Percentiles rank a stretch among this genome's conserved stretches.
phyloP scores from a whole-genome alignment of 2,797 vertebrate genomes.

The Thamnophis elegans region DNA sequence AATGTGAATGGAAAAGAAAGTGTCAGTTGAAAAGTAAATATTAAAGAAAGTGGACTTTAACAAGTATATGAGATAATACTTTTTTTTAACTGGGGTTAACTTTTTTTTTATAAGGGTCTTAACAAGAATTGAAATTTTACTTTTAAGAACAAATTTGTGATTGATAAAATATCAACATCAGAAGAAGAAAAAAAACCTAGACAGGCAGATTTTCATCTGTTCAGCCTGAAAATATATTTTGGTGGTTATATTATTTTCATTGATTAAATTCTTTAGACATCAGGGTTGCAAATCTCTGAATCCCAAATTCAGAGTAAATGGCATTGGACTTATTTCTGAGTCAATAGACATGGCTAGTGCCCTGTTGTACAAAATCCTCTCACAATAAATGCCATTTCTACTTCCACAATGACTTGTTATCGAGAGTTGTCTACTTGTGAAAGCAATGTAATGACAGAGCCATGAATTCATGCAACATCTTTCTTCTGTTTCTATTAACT shows the following conservation, averaged over 20 bases:
- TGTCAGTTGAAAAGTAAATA: neutral
- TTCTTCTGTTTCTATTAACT: neutral
- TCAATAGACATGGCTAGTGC: neutral
- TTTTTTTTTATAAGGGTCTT: neutral
- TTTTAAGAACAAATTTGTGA: neutral
- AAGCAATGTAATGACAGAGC: neutral
- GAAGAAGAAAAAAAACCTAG: neutral
- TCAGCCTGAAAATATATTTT: conserved; percentile 10
- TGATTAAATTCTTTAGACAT: neutral
- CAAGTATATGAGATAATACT: neutral
- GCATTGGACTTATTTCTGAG: neutral
- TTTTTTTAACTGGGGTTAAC: neutral
- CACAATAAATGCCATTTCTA: neutral
- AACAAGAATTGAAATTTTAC: neutral
- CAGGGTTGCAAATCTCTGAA: neutral
- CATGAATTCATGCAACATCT: neutral
- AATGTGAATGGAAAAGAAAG: neutral
- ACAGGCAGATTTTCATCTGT: neutral
- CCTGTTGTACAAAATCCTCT: neutral
- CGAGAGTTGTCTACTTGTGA: neutral
- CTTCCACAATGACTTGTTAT: neutral
- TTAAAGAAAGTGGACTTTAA: neutral
- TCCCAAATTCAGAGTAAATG: neutral
- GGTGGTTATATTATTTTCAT: neutral
- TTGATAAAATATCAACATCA: neutral